Conservation (phyloP, 2,797 vertebrate genomes). For the Takifugu rubripes region DNA sequence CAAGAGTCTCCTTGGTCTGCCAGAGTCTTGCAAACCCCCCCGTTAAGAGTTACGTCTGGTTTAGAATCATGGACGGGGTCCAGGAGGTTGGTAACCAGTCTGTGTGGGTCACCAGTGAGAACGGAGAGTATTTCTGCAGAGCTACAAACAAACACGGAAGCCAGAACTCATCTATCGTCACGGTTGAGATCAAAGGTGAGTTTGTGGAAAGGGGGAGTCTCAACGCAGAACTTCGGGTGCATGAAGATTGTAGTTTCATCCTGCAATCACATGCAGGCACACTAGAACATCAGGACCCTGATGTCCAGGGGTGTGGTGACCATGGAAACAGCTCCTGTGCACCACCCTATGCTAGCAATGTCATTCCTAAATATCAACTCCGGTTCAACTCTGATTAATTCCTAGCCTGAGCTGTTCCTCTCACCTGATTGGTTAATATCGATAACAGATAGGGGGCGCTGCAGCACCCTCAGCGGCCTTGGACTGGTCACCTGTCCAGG, state of each 20-base stretch:
- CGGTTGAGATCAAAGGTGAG: conserved; percentile 16
- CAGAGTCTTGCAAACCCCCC: conserved; percentile 43
- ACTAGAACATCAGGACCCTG: too few species aligned
- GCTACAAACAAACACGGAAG: conserved; percentile 38
- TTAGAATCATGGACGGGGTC: conserved; percentile 9
- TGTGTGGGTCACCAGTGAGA: not conserved
- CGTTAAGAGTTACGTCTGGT: conserved; percentile 45
- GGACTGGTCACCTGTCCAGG: too few species aligned
- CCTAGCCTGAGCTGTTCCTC: too few species aligned
- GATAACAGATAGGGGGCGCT: too few species aligned
- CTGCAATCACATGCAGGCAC: too few species aligned
- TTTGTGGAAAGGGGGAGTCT: not conserved
- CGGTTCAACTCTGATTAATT: too few species aligned
- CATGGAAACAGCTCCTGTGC: too few species aligned
- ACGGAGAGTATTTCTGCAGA: conserved; percentile 29
- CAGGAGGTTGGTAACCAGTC: conserved; percentile 1
- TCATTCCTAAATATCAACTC: too few species aligned
- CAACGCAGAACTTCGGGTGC: not conserved
- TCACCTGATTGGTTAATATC: too few species aligned
- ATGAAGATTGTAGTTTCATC: not conserved
- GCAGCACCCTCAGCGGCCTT: too few species aligned
- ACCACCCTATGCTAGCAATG: too few species aligned
- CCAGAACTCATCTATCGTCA: conserved; percentile 37
- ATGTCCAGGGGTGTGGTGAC: too few species aligned
- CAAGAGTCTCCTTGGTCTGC: conserved; percentile 34